These are phyloP conservation scores for Sebastes matsubarae DNA, from an alignment of 2,797 vertebrate genomes.

Conservation along the genomic window DNA sequence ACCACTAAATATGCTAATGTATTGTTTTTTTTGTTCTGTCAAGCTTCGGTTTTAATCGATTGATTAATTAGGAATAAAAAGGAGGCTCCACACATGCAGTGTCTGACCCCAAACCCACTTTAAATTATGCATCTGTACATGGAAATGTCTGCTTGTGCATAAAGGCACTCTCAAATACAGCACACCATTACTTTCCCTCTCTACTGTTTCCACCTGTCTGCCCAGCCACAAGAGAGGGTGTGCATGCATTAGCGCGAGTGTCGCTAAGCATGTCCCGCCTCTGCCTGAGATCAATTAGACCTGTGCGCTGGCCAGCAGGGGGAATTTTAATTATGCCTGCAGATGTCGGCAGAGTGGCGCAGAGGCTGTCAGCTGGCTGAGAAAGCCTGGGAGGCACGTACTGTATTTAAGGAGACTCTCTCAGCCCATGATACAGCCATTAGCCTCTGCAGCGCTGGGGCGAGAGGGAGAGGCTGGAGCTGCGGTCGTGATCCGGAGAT, in stretches of 20 bases:
- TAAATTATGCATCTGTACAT: constrained; percentile 1
- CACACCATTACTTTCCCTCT: not conserved
- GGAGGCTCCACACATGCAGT: not conserved
- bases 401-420: constrained; percentile 53
- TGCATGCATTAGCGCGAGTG: not conserved
- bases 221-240: not conserved
- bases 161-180: not conserved
- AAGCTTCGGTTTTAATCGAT: constrained; percentile 42
- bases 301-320: constrained; percentile 44
- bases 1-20: constrained; percentile 56
- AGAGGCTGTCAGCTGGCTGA: constrained; percentile 48
- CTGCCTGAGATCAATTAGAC: constrained; percentile 69
- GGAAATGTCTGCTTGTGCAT: constrained; percentile 18
- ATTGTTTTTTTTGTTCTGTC: constrained; percentile 23
- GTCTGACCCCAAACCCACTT: not conserved
- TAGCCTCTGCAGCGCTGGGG: constrained; percentile 16
- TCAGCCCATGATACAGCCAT: constrained; percentile 39
- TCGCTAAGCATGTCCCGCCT: constrained; percentile 33
- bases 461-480: not conserved
- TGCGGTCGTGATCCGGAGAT: not conserved
- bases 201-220: not conserved
- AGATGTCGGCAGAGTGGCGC: constrained; percentile 54
- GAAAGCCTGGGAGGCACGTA: constrained; percentile 42
- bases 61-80: constrained; percentile 50
- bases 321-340: constrained; percentile 69